Evolutionary conservation across 2,888 invertebrate genomes (phyloP).

Genomic region (Synanthedon myopaeformis): DNA sequence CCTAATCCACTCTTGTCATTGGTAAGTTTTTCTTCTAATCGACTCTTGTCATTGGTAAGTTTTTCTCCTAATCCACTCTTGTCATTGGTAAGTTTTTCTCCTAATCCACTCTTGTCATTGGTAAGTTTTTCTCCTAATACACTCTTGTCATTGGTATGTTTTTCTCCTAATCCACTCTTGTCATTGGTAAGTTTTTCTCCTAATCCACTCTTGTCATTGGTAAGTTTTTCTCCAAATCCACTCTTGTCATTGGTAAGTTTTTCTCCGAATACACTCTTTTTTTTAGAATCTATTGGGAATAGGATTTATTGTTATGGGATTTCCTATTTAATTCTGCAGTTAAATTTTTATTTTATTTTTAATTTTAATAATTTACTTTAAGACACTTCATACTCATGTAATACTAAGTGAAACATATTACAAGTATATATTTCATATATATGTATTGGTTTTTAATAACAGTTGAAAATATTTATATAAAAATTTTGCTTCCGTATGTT

Average conservation of each 20-base stretch:
- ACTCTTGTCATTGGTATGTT: conserved; percentile 68
- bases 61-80: conserved; percentile 22
- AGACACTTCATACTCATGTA: too few relatives aligned
- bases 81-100: conserved; percentile 62
- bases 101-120: conserved; percentile 51
- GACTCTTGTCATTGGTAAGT: conserved; percentile 68
- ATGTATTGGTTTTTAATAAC: too few relatives aligned
- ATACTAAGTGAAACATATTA: too few relatives aligned
- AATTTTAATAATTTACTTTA: background rate
- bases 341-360: background rate
- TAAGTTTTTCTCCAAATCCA: conserved; percentile 24
- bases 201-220: conserved; percentile 60
- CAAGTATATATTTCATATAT: too few relatives aligned
- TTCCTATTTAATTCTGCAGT: too few relatives aligned
- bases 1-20: conserved; percentile 50
- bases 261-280: background rate
- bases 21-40: conserved; percentile 38
- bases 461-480: too few relatives aligned
- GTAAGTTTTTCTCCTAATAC: conserved; percentile 37
- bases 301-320: background rate
- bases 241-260: conserved; percentile 68
- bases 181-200: conserved; percentile 61
- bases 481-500: too few relatives aligned
- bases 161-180: conserved; percentile 22
- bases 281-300: background rate